phyloP scores from a whole-genome alignment of 2,113 vertebrate genomes.

The Laterallus jamaicensis region DNA sequence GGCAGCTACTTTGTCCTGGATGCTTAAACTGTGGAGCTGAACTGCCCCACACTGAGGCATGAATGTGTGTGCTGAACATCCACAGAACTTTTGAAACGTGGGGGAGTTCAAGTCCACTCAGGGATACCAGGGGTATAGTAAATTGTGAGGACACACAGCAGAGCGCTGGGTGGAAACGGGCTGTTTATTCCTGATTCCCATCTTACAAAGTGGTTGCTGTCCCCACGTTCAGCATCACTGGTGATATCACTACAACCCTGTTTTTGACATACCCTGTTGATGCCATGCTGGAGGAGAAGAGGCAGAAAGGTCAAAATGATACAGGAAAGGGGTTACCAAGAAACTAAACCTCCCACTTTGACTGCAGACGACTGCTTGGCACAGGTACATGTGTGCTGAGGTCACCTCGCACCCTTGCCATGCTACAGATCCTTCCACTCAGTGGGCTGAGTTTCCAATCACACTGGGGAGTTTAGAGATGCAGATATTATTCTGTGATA shows the following conservation, averaged over 20 bases:
- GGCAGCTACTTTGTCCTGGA: not conserved
- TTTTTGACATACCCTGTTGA: not conserved
- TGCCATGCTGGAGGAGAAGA: not conserved
- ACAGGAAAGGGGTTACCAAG: not conserved
- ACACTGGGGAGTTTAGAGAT: not conserved
- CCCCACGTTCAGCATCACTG: not conserved
- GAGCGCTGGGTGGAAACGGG: not conserved
- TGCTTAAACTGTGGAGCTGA: not conserved
- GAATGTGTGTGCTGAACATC: not conserved
- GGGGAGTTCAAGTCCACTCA: not conserved
- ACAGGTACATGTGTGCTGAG: fast-evolving
- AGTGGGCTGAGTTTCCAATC: not conserved
- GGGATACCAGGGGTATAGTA: fast-evolving
- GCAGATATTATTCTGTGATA: not conserved
- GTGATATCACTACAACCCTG: not conserved
- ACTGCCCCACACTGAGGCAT: not conserved
- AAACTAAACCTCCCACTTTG: fast-evolving
- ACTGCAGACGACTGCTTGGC: fast-evolving
- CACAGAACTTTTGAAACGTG: not conserved
- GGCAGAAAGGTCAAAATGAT: not conserved
- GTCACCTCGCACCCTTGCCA: not conserved
- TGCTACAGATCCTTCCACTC: not conserved
- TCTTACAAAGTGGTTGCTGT: not conserved
- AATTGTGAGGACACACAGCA: not conserved
- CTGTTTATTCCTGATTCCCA: not conserved